Evolutionary conservation across 1,140 invertebrate genomes (phyloP).

Genomic region (Drosophila grimshawi): DNA sequence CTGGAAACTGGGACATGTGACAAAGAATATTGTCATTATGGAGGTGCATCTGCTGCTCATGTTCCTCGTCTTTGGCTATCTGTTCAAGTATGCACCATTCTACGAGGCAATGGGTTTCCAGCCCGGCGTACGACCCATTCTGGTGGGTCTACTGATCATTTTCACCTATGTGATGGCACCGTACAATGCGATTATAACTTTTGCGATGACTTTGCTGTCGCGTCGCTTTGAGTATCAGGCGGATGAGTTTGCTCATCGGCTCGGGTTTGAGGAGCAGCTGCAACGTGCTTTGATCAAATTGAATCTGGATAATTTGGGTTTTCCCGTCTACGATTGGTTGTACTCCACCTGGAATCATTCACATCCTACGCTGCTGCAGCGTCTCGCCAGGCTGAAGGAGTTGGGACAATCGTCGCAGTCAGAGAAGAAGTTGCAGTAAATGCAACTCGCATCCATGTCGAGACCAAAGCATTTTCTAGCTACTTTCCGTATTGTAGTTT

Average conservation of each 20-base stretch:
- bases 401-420: slow-evolving; percentile 62
- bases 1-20: slow-evolving; percentile 96
- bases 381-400: slow-evolving; percentile 87
- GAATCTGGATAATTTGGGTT: slow-evolving; percentile 97
- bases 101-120: slow-evolving; percentile 95
- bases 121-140: slow-evolving; percentile 90
- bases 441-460: neutral
- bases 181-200: slow-evolving; percentile 94
- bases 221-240: slow-evolving; percentile 97
- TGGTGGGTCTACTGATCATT: slow-evolving; percentile 97
- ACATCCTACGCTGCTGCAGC: slow-evolving; percentile 97
- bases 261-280: slow-evolving; percentile 90
- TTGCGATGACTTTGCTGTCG: slow-evolving; percentile 88
- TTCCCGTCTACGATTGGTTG: slow-evolving; percentile 95
- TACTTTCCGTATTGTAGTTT: slow-evolving; percentile 7
- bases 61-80: slow-evolving; percentile 94
- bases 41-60: slow-evolving; percentile 91
- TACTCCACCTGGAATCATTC: slow-evolving; percentile 97
- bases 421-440: slow-evolving; percentile 63
- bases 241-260: slow-evolving; percentile 94
- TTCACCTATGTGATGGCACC: slow-evolving; percentile 96
- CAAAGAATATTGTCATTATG: slow-evolving; percentile 94
- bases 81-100: slow-evolving; percentile 91
- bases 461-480: slow-evolving; percentile 63
- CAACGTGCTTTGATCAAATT: slow-evolving; percentile 95